These are phyloP conservation scores for Macrosoma leucophasiata DNA, from an alignment of 2,888 invertebrate species.

Conservation along the genomic window DNA sequence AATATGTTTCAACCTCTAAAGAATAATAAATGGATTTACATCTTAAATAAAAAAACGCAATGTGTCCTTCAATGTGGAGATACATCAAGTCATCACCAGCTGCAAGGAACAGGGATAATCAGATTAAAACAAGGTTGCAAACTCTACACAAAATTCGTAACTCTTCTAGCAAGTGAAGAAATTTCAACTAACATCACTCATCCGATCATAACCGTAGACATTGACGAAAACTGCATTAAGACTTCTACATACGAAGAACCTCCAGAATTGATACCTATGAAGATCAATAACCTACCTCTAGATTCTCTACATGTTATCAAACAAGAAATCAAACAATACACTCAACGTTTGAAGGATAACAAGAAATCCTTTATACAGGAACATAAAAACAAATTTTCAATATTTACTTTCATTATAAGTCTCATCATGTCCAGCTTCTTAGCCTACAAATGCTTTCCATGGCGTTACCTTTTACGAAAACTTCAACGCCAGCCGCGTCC, in stretches of 20 bases:
- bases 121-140: constrained; percentile 19
- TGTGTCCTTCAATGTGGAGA: constrained; percentile 21
- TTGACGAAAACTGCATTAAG: constrained; percentile 20
- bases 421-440: no score
- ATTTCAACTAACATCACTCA: constrained; percentile 19
- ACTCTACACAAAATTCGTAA: constrained; percentile 24
- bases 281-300: constrained; percentile 21
- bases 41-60: constrained; percentile 15
- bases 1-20: constrained; percentile 22
- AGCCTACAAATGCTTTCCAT: constrained; percentile 1
- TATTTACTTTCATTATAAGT: no score
- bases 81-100: constrained; percentile 16
- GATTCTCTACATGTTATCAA: constrained; percentile 19
- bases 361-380: constrained; percentile 9
- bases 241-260: constrained; percentile 17
- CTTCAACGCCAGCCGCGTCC: constrained; percentile 1
- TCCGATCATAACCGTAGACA: constrained; percentile 23
- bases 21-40: constrained; percentile 24
- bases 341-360: constrained; percentile 14
- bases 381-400: no score
- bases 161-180: constrained; percentile 19
- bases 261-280: constrained; percentile 20
- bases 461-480: neutral
- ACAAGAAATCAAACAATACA: constrained; percentile 14
- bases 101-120: constrained; percentile 21